Evolutionary conservation across 2,888 invertebrate species (phyloP).

Genomic region (Campoplex capitator): DNA sequence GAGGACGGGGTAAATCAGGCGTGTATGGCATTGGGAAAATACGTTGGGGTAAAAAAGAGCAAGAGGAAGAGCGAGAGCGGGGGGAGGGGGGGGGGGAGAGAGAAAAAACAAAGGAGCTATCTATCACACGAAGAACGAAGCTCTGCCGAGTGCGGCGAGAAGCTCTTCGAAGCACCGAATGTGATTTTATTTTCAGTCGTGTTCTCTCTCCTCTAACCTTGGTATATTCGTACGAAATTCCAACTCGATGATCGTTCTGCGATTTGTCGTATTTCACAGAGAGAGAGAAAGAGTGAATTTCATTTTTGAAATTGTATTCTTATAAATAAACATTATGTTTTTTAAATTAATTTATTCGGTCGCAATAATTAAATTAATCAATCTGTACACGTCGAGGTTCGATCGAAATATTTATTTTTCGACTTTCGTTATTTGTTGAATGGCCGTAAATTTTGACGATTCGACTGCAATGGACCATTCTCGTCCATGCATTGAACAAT

Average conservation of each 20-base stretch:
- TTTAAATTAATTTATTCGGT: not conserved
- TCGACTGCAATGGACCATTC: too few relatives aligned
- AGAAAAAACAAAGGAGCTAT: constrained; percentile 19
- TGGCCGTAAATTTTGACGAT: too few relatives aligned
- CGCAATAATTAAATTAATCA: not conserved
- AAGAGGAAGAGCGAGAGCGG: not conserved
- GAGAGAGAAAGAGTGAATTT: not conserved
- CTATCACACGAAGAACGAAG: constrained; percentile 6
- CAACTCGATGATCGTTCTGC: constrained; percentile 35
- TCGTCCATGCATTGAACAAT: too few relatives aligned
- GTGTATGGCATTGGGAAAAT: constrained; percentile 31
- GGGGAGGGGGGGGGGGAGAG: not conserved
- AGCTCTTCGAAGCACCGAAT: constrained; percentile 11
- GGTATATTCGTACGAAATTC: constrained; percentile 29
- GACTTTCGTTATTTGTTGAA: too few relatives aligned
- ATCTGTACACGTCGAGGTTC: too few relatives aligned
- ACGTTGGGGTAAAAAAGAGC: constrained; percentile 7
- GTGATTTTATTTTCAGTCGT: constrained; percentile 35
- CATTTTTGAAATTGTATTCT: not conserved
- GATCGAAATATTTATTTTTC: too few relatives aligned
- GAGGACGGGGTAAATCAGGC: constrained; percentile 7
- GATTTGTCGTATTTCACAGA: not conserved
- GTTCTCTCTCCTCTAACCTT: constrained; percentile 18
- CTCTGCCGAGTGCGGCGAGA: constrained; percentile 8
- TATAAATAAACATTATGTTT: not conserved